phyloP scores from a whole-genome alignment of 1,140 invertebrate species.

The Halictus rubicundus region DNA sequence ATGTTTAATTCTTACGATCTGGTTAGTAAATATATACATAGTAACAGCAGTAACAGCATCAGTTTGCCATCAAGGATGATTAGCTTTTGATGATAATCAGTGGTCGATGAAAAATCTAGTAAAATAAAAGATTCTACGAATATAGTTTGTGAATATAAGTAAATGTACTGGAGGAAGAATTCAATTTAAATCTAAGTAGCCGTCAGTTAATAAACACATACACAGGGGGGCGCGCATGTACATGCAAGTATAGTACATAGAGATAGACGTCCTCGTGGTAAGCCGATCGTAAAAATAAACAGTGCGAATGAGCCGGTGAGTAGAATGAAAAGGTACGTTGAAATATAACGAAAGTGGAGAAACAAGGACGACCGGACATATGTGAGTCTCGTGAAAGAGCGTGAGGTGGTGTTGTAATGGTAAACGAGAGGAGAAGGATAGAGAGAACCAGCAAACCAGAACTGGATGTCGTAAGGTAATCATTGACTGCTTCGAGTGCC shows the following conservation, averaged over 20 bases:
- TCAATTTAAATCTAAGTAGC: background rate
- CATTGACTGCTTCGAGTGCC: constrained; percentile 38
- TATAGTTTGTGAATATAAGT: background rate
- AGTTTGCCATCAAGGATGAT: no score
- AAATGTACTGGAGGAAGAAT: background rate
- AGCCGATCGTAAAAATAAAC: constrained; percentile 39
- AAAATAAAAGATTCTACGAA: background rate
- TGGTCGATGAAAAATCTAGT: no score
- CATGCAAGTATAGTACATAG: background rate
- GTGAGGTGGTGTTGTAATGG: constrained; percentile 11
- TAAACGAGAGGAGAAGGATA: constrained; percentile 18
- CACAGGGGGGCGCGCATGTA: no score
- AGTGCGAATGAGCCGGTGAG: constrained; percentile 12
- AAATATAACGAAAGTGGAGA: constrained; percentile 4
- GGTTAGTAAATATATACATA: no score
- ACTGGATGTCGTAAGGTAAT: constrained; percentile 54
- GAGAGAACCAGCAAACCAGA: constrained; percentile 49
- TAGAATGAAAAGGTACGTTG: constrained; percentile 7
- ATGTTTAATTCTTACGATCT: background rate
- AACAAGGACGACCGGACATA: constrained; percentile 7
- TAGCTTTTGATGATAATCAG: background rate
- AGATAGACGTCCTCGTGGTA: constrained; percentile 23
- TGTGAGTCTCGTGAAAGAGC: constrained; percentile 15
- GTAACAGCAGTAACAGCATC: no score
- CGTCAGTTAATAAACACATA: background rate